phyloP scores from a whole-genome alignment of 2,797 vertebrate species.

The Trematocara caparti region DNA sequence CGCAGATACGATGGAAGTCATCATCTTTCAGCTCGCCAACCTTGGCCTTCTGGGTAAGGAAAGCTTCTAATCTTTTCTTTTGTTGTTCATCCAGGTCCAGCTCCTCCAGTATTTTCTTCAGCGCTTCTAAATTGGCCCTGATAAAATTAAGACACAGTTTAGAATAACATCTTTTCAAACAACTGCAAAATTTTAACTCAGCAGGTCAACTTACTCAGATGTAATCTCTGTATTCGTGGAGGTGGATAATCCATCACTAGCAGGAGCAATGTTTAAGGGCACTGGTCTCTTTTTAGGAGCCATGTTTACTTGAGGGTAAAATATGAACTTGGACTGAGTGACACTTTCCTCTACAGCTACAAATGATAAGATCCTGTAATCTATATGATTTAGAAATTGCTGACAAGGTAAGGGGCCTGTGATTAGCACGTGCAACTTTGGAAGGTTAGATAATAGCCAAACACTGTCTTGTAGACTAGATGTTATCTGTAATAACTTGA shows the following conservation, averaged over 20 bases:
- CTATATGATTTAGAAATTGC: neutral
- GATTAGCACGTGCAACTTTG: neutral
- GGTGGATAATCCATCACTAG: constrained; percentile 70
- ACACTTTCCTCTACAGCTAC: neutral
- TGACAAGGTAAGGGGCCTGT: neutral
- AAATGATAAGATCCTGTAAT: neutral
- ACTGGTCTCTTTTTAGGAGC: constrained; percentile 82
- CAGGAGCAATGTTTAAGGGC: constrained; percentile 78
- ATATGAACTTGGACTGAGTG: neutral
- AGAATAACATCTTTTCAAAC: neutral
- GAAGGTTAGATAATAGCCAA: neutral
- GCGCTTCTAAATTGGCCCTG: constrained; percentile 82
- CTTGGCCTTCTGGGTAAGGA: constrained; percentile 87
- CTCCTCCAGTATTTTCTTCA: constrained; percentile 84
- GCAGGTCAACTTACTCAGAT: constrained; percentile 76
- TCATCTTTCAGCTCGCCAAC: constrained; percentile 85
- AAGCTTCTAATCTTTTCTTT: constrained; percentile 83
- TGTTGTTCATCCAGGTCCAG: constrained; percentile 85
- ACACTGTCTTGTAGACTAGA: neutral
- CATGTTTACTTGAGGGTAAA: constrained; percentile 53
- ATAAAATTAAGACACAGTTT: neutral
- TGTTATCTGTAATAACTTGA: neutral
- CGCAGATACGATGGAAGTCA: constrained; percentile 83
- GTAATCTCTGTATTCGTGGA: constrained; percentile 72
- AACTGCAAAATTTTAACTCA: neutral